Evolutionary conservation across 1,140 invertebrate genomes (phyloP), one percentile per base, ranked within the genome.

Genomic region (Cephus cinctus): DNA sequence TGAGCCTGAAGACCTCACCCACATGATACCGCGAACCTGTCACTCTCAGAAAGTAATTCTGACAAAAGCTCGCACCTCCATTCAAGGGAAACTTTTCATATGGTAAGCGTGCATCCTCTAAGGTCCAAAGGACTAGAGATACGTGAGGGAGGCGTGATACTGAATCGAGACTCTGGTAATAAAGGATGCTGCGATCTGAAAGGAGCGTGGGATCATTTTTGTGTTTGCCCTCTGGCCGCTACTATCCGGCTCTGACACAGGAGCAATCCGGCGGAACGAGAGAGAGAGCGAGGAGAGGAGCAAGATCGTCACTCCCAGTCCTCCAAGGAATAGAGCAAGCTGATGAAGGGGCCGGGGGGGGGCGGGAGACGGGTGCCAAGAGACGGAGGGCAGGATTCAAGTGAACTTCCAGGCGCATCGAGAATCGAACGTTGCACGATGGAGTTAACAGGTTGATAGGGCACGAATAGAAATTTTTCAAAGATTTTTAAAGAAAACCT

Each of bases 131-230:
- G 47, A 32, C 31, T 35, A 42, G 50, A 58, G 59, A 56, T 44
- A 56, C 58, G 50, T 60, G 50, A 43, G 50, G 50, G 35, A 59
- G 63, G 59, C 63, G 63, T 65, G 63, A 65, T 65, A 65, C 61
- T 64, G 63, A 65, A 65, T 65, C 63, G 59, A 63, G 60, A 45
- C 54, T 55, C 57, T 38, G 51, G 35, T 65, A 64, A 65, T 65
- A 62, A 64, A 61, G 63, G 63, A 65, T 64, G 59, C 57, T 56
- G 61, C 47, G 49, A 56, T 59, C 50, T 59, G 41, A 57, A 64
- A 62, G 54, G 48, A 64, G 53, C 63, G 63, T 65, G 63, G 63
- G 61, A 65, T 59, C 51, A 52, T 58, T 56, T 56, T 61, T 53
- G 36, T 50, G 44, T 52, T 54, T 50, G 36, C n/a, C 35, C 41